A percentile compares a stretch with the other conserved stretches of the same genome.
These are phyloP conservation scores for Notocelia uddmanniana DNA, from an alignment of 2,888 invertebrate species.

Conservation along the genomic window DNA sequence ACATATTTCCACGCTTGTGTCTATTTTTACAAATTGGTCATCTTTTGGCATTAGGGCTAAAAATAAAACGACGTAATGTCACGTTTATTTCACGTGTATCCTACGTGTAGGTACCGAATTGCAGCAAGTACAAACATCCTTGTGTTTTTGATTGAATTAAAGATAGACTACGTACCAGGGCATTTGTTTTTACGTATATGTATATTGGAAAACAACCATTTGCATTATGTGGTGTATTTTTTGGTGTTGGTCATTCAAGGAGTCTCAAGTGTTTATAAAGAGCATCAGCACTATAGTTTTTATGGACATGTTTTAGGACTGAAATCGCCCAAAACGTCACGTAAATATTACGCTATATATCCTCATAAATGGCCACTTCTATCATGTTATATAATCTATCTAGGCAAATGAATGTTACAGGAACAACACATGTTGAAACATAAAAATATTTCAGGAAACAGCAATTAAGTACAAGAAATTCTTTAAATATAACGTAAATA, in stretches of 20 bases:
- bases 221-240: not conserved
- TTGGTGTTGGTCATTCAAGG: not conserved
- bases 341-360: no score
- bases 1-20: not conserved
- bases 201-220: not conserved
- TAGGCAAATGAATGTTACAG: no score
- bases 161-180: not conserved
- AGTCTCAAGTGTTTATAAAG: not conserved
- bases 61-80: conserved; percentile 2
- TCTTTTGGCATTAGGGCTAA: not conserved
- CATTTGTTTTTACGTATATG: not conserved
- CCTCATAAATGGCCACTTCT: no score
- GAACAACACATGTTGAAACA: no score
- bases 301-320: no score
- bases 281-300: no score
- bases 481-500: not conserved
- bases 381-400: no score
- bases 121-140: not conserved
- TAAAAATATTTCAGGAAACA: no score
- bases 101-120: conserved; percentile 4
- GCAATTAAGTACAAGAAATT: not conserved
- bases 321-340: no score
- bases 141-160: not conserved
- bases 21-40: conserved; percentile 6
- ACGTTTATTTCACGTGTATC: not conserved